Evolutionary conservation across 1,140 invertebrate species (phyloP).

Genomic region (Tetragnatha versicolor): DNA sequence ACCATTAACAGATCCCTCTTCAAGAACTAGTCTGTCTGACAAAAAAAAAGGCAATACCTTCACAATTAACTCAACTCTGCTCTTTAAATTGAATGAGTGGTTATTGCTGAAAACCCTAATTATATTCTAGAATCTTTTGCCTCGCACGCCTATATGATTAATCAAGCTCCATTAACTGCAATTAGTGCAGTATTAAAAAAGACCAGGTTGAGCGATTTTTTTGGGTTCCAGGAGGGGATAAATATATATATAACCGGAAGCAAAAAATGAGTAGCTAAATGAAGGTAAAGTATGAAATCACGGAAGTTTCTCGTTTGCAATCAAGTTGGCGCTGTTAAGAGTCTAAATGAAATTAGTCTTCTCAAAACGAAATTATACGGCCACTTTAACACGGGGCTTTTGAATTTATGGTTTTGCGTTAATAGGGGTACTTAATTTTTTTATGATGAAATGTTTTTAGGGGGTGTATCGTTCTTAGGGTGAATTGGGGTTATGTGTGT

Average conservation of each 20-base stretch:
- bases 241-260: too few relatives aligned
- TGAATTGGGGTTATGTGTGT: too few relatives aligned
- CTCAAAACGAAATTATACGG: slow-evolving; percentile 23
- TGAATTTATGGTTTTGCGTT: too few relatives aligned
- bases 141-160: background rate
- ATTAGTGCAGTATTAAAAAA: slow-evolving; percentile 41
- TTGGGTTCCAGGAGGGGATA: background rate
- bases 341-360: background rate
- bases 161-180: slow-evolving; percentile 29
- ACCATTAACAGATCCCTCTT: too few relatives aligned
- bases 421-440: too few relatives aligned
- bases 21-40: too few relatives aligned
- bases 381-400: too few relatives aligned
- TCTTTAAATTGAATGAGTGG: background rate
- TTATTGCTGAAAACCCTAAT: background rate
- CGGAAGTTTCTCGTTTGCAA: slow-evolving; percentile 15
- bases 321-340: background rate
- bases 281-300: background rate
- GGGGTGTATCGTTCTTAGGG: too few relatives aligned
- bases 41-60: too few relatives aligned
- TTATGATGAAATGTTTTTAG: too few relatives aligned
- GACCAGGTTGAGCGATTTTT: background rate
- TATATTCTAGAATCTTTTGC: slow-evolving; percentile 19
- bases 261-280: background rate
- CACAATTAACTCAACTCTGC: too few relatives aligned